Evolutionary conservation across 2,888 invertebrate genomes (phyloP).

Genomic region (Drosophila testacea): DNA sequence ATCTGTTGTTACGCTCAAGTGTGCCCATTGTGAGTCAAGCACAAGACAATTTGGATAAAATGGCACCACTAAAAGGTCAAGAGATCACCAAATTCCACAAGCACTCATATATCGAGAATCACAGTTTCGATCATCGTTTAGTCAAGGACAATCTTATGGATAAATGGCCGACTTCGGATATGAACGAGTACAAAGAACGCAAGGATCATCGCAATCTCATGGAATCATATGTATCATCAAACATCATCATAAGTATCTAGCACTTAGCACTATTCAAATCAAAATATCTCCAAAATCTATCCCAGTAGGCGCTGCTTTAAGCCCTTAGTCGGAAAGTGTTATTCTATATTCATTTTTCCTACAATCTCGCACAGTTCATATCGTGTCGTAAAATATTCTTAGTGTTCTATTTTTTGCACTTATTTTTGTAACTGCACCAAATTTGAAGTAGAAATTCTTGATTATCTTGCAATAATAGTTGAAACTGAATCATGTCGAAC

Average conservation of each 20-base stretch:
- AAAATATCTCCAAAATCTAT: background rate
- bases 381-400: slow-evolving; percentile 27
- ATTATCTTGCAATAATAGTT: slow-evolving; percentile 1
- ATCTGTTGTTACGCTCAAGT: slow-evolving; percentile 82
- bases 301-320: slow-evolving; percentile 26
- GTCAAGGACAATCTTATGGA: slow-evolving; percentile 84
- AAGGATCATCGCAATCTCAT: slow-evolving; percentile 85
- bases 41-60: slow-evolving; percentile 53
- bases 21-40: slow-evolving; percentile 84
- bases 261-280: slow-evolving; percentile 4
- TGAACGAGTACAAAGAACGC: slow-evolving; percentile 81
- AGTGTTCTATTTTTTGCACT: slow-evolving; percentile 3
- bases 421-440: slow-evolving; percentile 28
- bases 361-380: slow-evolving; percentile 18
- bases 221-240: slow-evolving; percentile 84
- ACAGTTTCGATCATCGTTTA: slow-evolving; percentile 84
- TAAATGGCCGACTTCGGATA: slow-evolving; percentile 82
- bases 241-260: slow-evolving; percentile 9
- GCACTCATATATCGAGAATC: slow-evolving; percentile 83
- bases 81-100: slow-evolving; percentile 72
- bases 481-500: slow-evolving; percentile 31
- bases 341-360: slow-evolving; percentile 19
- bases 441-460: slow-evolving; percentile 59
- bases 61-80: slow-evolving; percentile 71
- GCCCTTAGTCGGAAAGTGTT: background rate